Base-by-base conservation (phyloP, 1,140 invertebrate species). In the Brachionus angularis region DNA sequence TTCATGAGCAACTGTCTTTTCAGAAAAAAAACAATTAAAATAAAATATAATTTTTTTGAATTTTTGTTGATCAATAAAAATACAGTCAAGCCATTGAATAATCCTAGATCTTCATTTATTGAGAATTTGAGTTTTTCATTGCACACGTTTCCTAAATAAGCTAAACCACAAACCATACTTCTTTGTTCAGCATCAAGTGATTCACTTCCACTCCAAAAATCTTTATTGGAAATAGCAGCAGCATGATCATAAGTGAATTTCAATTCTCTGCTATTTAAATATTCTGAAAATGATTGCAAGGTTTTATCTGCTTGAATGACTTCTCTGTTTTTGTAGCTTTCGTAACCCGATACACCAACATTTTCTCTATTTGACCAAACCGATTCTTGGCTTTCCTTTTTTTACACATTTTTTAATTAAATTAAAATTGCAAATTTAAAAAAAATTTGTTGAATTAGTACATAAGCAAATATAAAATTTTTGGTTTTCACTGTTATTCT, bases 171-270 rank as follows among this genome's bases (percentile, higher is more conserved):
- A 10, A 12, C 23, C 31, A 58, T 34, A 23, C 33, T 23, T 39
- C 53, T 27, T 12, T 8, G 18, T 18, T 58, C 16, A 2, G 33
- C 7, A 36, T 18, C 18, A 8, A 58, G 39, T 23, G 36, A 58
- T 58, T 58, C 33, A 36, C 23, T 23, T 39, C 33, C 23, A 39
- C 21, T 58, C 53, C 53, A 58, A 1, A 58, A 58, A 58, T 58
- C 53, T 14, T 58, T 58, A 25, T 23, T 58, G 5, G 53, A 23
- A 36, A 58, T 58, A 23, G 33, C 53, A 58, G 39, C 53, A 10
- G 53, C 53, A 58, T 58, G 53, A 25, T 58, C 53, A 23, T 58
- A 58, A 29, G 53, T 58, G 8, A 36, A 58, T 25, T 58, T 58
- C 12, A 58, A 36, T 21, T 58, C 25, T 39, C 21, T 58, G 8